Base-by-base conservation (phyloP, 1,140 invertebrate genomes). In the Polypedilum pembai region DNA sequence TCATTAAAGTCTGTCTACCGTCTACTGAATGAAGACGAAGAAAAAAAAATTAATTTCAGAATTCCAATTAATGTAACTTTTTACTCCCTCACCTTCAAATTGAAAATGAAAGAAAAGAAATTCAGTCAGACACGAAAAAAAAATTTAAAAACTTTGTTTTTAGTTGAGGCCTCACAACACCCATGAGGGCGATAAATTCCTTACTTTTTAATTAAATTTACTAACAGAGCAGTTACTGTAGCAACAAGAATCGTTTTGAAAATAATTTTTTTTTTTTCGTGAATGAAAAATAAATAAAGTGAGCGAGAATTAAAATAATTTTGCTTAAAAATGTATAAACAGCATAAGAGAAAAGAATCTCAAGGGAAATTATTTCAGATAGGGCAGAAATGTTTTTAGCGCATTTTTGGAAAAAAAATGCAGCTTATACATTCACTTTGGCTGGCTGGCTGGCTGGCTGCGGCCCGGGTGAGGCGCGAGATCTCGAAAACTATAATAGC, bases 121-220 rank as follows among this genome's bases (percentile, higher is more conserved):
- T 33, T 33, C n/a, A n/a, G n/a, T 33, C 24, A 33, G 24, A 33
- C 24, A 33, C 24, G 24, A 33, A 33, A 33, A 33, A 33, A 5
- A 33, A n/a, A n/a, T n/a, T n/a, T n/a, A n/a, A 33, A 56, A n/a
- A n/a, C 45, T 56, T 56, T 56, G 15, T 45, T 56, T 56, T 56
- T 56, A 56, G 12, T 56, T 56, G n/a, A 56, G 45, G 45, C 45
- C 45, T 56, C 45, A 15, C 12, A 56, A 56, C 45, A 56, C 45
- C 45, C 45, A 56, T 12, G 45, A 56, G 45, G 15, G 15, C 45
- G n/a, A 56, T 56, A 56, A 56, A 56, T 56, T 56, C 12, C 45
- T 56, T 56, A 56, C 45, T 56, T 56, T 56, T n/a, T 56, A 56
- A 56, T 56, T 56, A 56, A 56, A 56, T 56, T 56, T 56, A 56